Evolutionary conservation across 2,113 vertebrate genomes (phyloP), one percentile per base, ranked within the genome.

Genomic region (Trochalopteron elliotii): DNA sequence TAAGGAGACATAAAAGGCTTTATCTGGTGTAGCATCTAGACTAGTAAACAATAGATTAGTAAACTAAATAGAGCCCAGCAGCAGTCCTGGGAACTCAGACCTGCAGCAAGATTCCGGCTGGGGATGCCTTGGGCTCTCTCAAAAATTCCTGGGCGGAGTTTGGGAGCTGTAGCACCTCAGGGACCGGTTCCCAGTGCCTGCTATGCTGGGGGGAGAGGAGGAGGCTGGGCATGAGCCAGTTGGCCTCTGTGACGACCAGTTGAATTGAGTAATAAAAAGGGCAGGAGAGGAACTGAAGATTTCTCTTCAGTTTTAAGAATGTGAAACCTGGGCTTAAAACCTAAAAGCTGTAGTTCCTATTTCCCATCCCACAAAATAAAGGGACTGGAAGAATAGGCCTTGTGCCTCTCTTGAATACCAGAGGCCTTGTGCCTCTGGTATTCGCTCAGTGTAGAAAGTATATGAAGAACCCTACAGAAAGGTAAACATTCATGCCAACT

Each of bases 171-270:
- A 70, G 45, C 1, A 1, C 19, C 31, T 10, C 22, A 42, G 47
- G 33, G 42, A 31, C 56, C 1, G 0, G 30, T 72, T 89, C 44
- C 59, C 63, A 27, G 56, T 0, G 1, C 21, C 39, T 70, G 17
- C 47, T 63, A n/a, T 63, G 50, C 31, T 3, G 3, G 1, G 0
- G 28, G 18, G 10, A 55, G 71, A 64, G 49, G 39, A 75, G n/a
- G 40, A 21, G 25, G 10, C 42, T 71, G 60, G 17, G 17, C 1
- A 2, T 0, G 0, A 74, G 31, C 50, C 60, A 50, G 18, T 4
- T 91, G 77, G n/a, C 45, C 77, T 70, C 64, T 1, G 2, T 83
- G 55, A 53, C 40, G 28, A 39, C 53, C 11, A 3, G 10, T 33
- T 63, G 64, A 61, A 49, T 65, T 53, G 37, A n/a, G 23, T 50